Evolutionary conservation across 2,888 invertebrate species (phyloP).

Genomic region (Trissolcus japonicus): DNA sequence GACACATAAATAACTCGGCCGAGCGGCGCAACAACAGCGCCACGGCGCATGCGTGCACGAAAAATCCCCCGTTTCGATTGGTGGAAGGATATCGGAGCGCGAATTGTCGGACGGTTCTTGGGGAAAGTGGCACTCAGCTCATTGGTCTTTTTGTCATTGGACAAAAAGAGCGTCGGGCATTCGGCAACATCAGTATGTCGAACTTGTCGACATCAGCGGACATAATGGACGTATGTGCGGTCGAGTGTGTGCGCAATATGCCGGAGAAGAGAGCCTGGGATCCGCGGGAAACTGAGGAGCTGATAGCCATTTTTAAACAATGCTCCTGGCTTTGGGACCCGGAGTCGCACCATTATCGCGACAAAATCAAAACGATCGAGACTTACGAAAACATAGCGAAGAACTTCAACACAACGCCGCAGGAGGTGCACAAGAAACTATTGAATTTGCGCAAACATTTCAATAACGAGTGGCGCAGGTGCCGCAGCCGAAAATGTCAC

Average conservation of each 20-base stretch:
- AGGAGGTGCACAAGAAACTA: slow-evolving; percentile 51
- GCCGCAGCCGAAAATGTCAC: slow-evolving; percentile 40
- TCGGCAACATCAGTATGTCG: neutral
- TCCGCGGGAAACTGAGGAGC: slow-evolving; percentile 47
- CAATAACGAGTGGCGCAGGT: slow-evolving; percentile 54
- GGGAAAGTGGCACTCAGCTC: neutral
- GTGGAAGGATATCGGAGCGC: slow-evolving; percentile 5
- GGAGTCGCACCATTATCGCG: slow-evolving; percentile 37
- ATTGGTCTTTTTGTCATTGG: neutral
- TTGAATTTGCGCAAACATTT: slow-evolving; percentile 53
- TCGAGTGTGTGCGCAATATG: slow-evolving; percentile 47
- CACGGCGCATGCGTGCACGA: slow-evolving; percentile 7
- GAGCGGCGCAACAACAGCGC: neutral
- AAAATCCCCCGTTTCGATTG: neutral
- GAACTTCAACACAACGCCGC: slow-evolving; percentile 40
- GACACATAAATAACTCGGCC: slow-evolving; percentile 18
- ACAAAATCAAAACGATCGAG: slow-evolving; percentile 48
- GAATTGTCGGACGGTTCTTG: neutral
- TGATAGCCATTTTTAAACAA: slow-evolving; percentile 49
- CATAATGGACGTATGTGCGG: slow-evolving; percentile 44
- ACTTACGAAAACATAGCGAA: slow-evolving; percentile 46
- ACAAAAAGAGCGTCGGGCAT: slow-evolving; percentile 11
- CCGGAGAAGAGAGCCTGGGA: slow-evolving; percentile 50
- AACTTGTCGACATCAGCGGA: slow-evolving; percentile 35
- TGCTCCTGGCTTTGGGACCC: slow-evolving; percentile 48